Percentiles rank a stretch among this genome's conserved stretches.
Evolutionary conservation across 2,797 vertebrate genomes (phyloP).

Genomic region (Microtus californicus): DNA sequence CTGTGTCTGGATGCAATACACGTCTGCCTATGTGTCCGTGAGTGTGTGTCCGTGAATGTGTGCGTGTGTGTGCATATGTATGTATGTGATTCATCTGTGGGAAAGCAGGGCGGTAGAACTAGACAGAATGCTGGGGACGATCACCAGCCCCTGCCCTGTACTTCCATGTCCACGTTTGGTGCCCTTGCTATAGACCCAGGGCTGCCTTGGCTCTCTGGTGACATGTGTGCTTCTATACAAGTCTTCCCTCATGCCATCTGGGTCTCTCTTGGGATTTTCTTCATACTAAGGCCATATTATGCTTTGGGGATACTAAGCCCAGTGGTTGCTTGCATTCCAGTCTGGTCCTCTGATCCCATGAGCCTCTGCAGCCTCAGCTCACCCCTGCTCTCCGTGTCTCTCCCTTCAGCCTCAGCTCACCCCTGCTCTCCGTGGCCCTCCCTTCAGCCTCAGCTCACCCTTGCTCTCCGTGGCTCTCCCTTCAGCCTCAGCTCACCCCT

Average conservation of each 20-base stretch:
- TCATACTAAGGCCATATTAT: too few species aligned
- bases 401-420: neutral
- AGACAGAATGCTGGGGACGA: neutral
- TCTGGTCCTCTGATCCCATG: neutral
- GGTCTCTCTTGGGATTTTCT: neutral
- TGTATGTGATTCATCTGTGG: neutral
- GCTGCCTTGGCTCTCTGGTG: neutral
- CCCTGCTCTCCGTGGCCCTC: too few species aligned
- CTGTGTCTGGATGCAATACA: too few species aligned
- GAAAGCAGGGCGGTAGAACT: neutral
- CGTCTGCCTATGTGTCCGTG: neutral
- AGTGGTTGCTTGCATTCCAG: neutral
- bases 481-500: neutral
- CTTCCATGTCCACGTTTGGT: accelerated
- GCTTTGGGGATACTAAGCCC: neutral
- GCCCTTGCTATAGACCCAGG: neutral
- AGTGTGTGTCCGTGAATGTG: accelerated
- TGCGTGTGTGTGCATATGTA: neutral
- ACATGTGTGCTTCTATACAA: neutral
- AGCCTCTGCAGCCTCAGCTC: neutral
- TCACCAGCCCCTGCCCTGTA: too few species aligned
- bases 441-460: too few species aligned
- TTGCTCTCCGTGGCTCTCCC: too few species aligned
- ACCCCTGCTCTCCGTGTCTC: neutral
- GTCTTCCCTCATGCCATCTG: neutral